Conservation (phyloP, 2,113 vertebrate species). For the Pseudorectes ferrugineus region DNA sequence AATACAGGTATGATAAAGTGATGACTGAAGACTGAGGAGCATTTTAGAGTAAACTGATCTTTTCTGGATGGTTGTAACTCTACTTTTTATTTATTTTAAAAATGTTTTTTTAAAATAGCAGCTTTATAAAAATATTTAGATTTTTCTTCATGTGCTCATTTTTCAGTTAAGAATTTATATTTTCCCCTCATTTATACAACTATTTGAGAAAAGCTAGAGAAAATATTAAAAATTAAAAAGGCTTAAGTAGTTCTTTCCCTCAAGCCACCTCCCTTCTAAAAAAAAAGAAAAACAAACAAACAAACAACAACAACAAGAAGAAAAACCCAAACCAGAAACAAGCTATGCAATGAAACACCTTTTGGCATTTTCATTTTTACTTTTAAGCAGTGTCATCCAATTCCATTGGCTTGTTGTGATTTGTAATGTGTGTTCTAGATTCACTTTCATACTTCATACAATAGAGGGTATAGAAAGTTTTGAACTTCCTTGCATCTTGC, state of each 20-base stretch:
- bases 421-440: not conserved
- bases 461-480: not conserved
- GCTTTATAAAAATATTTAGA: not conserved
- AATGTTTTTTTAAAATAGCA: not conserved
- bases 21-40: not conserved
- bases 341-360: not conserved
- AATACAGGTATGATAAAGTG: conserved; percentile 65
- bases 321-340: not conserved
- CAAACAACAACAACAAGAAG: not conserved
- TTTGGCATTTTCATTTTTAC: not conserved
- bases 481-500: not conserved
- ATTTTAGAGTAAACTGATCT: not conserved
- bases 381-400: not conserved
- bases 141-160: not conserved
- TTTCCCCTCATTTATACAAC: not conserved
- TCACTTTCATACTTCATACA: not conserved
- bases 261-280: not conserved
- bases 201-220: not conserved
- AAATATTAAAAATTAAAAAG: not conserved
- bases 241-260: not conserved
- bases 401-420: not conserved
- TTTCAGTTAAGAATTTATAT: not conserved
- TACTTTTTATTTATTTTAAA: not conserved
- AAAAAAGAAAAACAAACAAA: fast-evolving
- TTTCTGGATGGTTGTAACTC: not conserved